Evolutionary conservation across 2,888 invertebrate genomes (phyloP).

Genomic region (Phytoseiulus persimilis): DNA sequence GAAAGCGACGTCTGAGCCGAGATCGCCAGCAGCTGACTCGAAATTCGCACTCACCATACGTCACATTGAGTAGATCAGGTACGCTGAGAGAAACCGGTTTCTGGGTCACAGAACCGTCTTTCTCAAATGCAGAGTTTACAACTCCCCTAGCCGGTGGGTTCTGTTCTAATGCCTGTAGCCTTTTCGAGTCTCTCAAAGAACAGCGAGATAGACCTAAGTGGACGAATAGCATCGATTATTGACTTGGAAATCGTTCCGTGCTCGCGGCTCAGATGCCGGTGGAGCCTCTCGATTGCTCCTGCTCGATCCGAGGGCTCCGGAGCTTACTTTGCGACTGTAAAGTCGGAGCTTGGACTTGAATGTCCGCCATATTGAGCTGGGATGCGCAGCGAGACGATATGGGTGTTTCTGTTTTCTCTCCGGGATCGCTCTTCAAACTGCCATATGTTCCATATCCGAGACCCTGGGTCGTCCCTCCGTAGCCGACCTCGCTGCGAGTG

Average conservation of each 20-base stretch:
- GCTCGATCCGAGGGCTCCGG: neutral
- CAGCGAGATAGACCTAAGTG: slow-evolving; percentile 41
- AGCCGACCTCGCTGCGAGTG: slow-evolving; percentile 20
- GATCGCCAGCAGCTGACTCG: too few species aligned
- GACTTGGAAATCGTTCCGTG: neutral
- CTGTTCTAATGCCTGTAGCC: slow-evolving; percentile 50
- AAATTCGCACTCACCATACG: slow-evolving; percentile 11
- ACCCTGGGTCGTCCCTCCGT: neutral
- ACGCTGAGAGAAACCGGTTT: slow-evolving; percentile 32
- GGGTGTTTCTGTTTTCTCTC: neutral
- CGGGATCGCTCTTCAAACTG: slow-evolving; percentile 17
- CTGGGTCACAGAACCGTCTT: neutral
- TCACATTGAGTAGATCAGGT: slow-evolving; percentile 37
- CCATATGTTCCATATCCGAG: neutral
- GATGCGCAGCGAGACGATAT: slow-evolving; percentile 20
- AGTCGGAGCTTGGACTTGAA: slow-evolving; percentile 6
- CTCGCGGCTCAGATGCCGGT: neutral
- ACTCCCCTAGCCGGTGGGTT: slow-evolving; percentile 44
- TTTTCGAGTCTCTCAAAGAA: slow-evolving; percentile 52
- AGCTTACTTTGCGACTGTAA: slow-evolving; percentile 27
- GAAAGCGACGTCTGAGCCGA: too few species aligned
- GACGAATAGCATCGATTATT: neutral
- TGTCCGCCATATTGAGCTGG: slow-evolving; percentile 10
- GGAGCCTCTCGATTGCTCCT: neutral
- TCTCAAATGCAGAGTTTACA: slow-evolving; percentile 37